Conservation (phyloP, 2,888 invertebrate species). For the Drosophila prostipennis region DNA sequence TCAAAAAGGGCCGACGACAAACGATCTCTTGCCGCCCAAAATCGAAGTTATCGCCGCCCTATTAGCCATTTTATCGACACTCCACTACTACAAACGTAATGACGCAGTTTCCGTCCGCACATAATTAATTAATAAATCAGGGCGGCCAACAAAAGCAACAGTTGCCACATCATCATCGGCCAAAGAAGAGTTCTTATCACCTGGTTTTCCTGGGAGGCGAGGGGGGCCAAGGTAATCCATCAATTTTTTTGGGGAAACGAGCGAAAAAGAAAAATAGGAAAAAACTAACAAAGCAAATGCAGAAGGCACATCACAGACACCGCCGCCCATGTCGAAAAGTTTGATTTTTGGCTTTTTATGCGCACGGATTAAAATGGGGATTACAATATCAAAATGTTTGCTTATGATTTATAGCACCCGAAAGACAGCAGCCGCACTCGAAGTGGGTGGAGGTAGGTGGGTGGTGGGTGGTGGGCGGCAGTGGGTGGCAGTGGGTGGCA, state of each 20-base stretch:
- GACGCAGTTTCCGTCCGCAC: slow-evolving; percentile 69
- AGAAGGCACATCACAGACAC: slow-evolving; percentile 72
- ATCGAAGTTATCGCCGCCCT: slow-evolving; percentile 19
- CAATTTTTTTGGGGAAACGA: slow-evolving; percentile 66
- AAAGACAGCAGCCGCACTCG: slow-evolving; percentile 60
- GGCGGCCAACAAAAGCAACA: slow-evolving; percentile 49
- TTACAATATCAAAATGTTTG: slow-evolving; percentile 82
- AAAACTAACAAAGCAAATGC: slow-evolving; percentile 61
- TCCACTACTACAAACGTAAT: slow-evolving; percentile 25
- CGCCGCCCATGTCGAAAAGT: slow-evolving; percentile 81
- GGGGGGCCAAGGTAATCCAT: slow-evolving; percentile 69
- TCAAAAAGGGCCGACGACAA: slow-evolving; percentile 57
- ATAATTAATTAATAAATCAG: slow-evolving; percentile 80
- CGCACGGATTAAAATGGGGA: slow-evolving; percentile 80
- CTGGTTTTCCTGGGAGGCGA: slow-evolving; percentile 7
- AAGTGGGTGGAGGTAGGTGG: slow-evolving; percentile 18
- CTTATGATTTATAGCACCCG: slow-evolving; percentile 78
- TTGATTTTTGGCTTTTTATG: slow-evolving; percentile 82
- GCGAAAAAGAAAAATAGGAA: slow-evolving; percentile 71
- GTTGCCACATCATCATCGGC: slow-evolving; percentile 49
- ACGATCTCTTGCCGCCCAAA: slow-evolving; percentile 56
- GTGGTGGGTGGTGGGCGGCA: slow-evolving; percentile 3
- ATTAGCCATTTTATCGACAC: slow-evolving; percentile 56
- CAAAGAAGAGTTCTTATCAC: slow-evolving; percentile 44
- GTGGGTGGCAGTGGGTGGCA: slow-evolving; percentile 13